Evolutionary conservation across 2,888 invertebrate species (phyloP), one percentile per base, ranked within the genome.

Genomic region (Chloroclysta siterata): DNA sequence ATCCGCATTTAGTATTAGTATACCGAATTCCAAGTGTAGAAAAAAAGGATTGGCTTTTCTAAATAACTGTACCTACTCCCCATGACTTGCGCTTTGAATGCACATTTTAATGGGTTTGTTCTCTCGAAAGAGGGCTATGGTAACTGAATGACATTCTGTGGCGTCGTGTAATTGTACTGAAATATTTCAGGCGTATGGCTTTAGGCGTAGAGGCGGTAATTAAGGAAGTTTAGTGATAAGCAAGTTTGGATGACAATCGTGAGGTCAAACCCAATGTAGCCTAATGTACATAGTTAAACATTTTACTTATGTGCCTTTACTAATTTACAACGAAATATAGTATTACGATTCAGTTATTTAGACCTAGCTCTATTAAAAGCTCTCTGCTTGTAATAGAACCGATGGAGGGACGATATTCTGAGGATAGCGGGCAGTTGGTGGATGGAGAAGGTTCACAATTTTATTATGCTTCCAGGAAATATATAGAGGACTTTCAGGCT

Each of bases 61-160:
- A 10, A 36, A 10, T 22, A 42, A 55, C 51, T 65, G 61, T 61
- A 61, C 65, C 4, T 15, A 22, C 54, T 79, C 82, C 86, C 89
- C 84, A 80, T 90, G 88, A 90, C 89, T 90, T 89, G 90, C 88
- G 84, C 83, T 89, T 89, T 84, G 82, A 83, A 86, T 88, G 87
- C 87, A 88, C 83, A 84, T 86, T 89, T 87, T 89, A 88, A 87
- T 88, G 82, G 84, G 81, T 79, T 82, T 85, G 82, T 83, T 78
- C 76, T 83, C 76, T 73, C 73, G 74, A 76, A 80, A 77, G 72
- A 73, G 68, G 68, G 59, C 66, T 66, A 69, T 75, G 74, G 70
- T 75, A 75, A 70, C 65, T 61, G 47, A 58, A 61, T 61, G 7
- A 52, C 15, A 52, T 15, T 46, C 65, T 65, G 61, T 65, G 65